These are phyloP conservation scores for Gonioctena quinquepunctata DNA, from an alignment of 1,140 invertebrate genomes.

Conservation along the genomic window DNA sequence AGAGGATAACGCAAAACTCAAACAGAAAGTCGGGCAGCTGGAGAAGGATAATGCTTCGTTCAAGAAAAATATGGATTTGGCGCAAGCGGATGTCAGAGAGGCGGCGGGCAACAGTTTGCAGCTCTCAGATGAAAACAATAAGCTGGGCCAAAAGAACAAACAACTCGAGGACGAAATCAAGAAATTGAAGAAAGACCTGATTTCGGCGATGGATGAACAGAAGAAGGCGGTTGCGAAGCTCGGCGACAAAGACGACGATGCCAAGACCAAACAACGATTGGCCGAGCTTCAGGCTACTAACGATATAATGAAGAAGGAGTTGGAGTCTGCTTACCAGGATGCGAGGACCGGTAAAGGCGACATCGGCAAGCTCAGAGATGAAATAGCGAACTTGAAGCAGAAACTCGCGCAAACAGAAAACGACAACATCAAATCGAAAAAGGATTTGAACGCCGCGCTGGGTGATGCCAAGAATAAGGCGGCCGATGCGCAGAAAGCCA, in stretches of 20 bases:
- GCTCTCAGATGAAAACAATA: slow-evolving; percentile 1
- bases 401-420: slow-evolving; percentile 13
- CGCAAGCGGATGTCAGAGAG: slow-evolving; percentile 14
- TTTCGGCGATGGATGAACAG: background rate
- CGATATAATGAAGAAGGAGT: slow-evolving; percentile 9
- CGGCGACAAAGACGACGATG: slow-evolving; percentile 21
- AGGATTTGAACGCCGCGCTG: slow-evolving; percentile 29
- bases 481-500: slow-evolving; percentile 9
- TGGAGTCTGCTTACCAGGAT: slow-evolving; percentile 1
- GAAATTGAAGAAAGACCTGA: background rate
- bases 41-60: slow-evolving; percentile 24
- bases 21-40: slow-evolving; percentile 23
- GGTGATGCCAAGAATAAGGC: slow-evolving; percentile 25
- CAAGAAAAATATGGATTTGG: slow-evolving; percentile 25
- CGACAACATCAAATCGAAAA: slow-evolving; percentile 21
- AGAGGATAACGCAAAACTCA: slow-evolving; percentile 22
- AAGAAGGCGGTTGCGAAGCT: background rate
- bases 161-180: background rate
- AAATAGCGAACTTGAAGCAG: slow-evolving; percentile 20
- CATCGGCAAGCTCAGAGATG: slow-evolving; percentile 11
- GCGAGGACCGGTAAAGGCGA: slow-evolving; percentile 10
- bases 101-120: background rate
- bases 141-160: slow-evolving; percentile 4
- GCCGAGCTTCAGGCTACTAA: slow-evolving; percentile 25
- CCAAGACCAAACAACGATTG: slow-evolving; percentile 22